Percentiles rank a stretch among this genome's conserved stretches.
phyloP scores from a whole-genome alignment of 2,113 vertebrate species.

The Emydura subglobosa region DNA sequence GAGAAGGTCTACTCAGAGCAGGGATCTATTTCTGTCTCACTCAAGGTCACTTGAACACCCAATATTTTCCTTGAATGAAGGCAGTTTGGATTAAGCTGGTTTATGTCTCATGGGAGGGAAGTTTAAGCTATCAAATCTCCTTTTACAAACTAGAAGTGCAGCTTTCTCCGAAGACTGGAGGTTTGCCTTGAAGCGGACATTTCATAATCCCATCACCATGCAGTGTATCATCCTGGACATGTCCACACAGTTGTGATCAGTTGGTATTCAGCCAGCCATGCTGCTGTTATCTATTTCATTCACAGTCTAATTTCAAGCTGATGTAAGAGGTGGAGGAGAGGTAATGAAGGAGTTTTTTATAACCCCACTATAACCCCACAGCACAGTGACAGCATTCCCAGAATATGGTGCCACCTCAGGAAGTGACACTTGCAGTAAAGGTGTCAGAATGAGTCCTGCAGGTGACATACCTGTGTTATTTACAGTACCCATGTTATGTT shows the following conservation, averaged over 20 bases:
- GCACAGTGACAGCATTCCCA: neutral
- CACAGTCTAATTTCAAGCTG: neutral
- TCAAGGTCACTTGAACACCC: neutral
- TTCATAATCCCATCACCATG: neutral
- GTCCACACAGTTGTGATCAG: neutral
- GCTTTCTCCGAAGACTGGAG: neutral
- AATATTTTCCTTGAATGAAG: neutral
- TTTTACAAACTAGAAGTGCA: neutral
- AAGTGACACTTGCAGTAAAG: neutral
- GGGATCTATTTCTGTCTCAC: neutral
- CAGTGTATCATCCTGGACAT: neutral
- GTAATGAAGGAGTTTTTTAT: neutral
- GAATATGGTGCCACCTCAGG: neutral
- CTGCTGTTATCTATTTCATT: neutral
- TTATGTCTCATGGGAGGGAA: neutral
- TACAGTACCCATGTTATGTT: neutral
- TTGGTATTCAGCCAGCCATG: neutral
- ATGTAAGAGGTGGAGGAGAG: neutral
- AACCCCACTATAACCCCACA: neutral
- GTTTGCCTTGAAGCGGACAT: fast-evolving
- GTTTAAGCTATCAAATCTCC: neutral
- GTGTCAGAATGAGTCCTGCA: neutral
- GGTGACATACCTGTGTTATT: neutral
- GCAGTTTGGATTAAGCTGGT: neutral
- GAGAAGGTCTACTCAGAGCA: neutral